These are phyloP conservation scores for Pogona vitticeps DNA, from an alignment of 2,113 vertebrate genomes.

Conservation along the genomic window DNA sequence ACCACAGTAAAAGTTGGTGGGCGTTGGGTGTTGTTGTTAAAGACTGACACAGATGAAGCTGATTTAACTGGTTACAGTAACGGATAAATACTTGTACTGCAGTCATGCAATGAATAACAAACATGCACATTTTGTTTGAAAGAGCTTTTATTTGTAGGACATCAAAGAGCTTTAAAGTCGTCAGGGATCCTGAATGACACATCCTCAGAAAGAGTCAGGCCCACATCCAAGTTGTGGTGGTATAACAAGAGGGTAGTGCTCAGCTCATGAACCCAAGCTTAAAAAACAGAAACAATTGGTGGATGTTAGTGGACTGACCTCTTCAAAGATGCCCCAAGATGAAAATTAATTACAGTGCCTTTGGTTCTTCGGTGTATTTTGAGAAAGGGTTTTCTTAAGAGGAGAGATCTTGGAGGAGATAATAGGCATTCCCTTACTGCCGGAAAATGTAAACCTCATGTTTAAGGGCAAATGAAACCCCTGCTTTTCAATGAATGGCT, in stretches of 20 bases:
- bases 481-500: constrained; percentile 30
- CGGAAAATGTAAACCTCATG: constrained; percentile 39
- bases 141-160: neutral
- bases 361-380: constrained; percentile 2
- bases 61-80: neutral
- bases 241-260: neutral
- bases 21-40: neutral
- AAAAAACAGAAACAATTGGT: neutral
- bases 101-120: neutral
- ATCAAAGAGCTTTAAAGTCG: constrained; percentile 13
- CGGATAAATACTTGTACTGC: neutral
- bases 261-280: neutral
- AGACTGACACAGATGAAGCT: neutral
- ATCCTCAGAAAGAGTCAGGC: neutral
- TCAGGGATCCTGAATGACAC: neutral
- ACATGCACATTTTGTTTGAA: neutral
- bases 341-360: constrained; percentile 11
- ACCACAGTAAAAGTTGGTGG: neutral
- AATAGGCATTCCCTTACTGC: constrained; percentile 16
- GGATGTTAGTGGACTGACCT: neutral
- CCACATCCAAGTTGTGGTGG: neutral
- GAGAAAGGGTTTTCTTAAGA: constrained; percentile 1
- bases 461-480: constrained; percentile 38
- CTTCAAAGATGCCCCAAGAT: constrained; percentile 3
- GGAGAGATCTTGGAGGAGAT: constrained; percentile 27